Base-by-base conservation (phyloP, 2,113 vertebrate species). In the Sterrhoptilus dennistouni region DNA sequence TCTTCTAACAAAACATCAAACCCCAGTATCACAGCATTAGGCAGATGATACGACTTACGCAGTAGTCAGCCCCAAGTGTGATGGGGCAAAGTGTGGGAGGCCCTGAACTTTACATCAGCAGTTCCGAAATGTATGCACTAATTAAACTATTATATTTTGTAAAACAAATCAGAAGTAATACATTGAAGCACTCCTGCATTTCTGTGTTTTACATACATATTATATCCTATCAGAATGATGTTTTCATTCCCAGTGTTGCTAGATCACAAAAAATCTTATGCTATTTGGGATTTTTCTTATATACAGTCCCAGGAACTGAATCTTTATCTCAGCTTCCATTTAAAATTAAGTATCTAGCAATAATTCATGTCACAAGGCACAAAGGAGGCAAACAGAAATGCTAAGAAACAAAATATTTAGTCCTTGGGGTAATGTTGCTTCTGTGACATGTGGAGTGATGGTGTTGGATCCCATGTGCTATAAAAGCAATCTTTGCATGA, bases 41-140 rank as follows among this genome's bases (percentile, higher is more conserved):
- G 53, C 13, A 71, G 38, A 25, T 0, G 0, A 19, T 25, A 29
- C 11, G 44, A 71, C 18, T 86, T 80, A 28, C 8, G 35, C 5
- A 29, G 33, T 11, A 45, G 24, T 47, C 35, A 81, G 52, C 29
- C 57, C 18, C 24, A 45, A 0, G 0, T 35, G 16, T 5, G 28
- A 44, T 11, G 45, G 45, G 45, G 20, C 25, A 35, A 65, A 74
- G 8, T 23, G n/a, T 69, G 38, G 20, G 45, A 83, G n/a, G n/a
- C 21, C 24, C n/a, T 24, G 17, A 40, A 81, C 68, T 72, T 76
- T 64, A 52, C 19, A 80, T 6, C 45, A 89, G 49, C 54, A 76
- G 22, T n/a, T 87, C 36, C 78, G 49, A 29, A 63, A 56, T 36
- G 17, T 27, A 50, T 33, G 12, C 10, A 33, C 6, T 74, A 56